These are phyloP conservation scores for Nephrotoma guestfalica DNA, from an alignment of 2,888 invertebrate species.

Conservation along the genomic window DNA sequence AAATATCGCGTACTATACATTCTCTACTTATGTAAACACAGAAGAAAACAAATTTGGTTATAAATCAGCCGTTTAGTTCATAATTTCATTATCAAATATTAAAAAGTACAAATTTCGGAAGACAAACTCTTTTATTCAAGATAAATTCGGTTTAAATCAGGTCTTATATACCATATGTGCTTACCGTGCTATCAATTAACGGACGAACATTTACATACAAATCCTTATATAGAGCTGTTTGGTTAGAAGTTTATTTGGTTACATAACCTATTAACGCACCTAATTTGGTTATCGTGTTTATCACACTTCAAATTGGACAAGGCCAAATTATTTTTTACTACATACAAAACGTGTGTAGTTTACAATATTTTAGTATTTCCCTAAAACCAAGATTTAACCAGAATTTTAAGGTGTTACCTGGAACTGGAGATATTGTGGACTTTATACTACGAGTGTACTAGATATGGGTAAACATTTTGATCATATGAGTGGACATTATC, in stretches of 20 bases:
- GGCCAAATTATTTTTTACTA: not conserved
- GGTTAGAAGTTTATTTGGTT: not conserved
- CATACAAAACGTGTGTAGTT: too few species aligned
- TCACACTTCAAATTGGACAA: not conserved
- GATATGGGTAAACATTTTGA: not conserved
- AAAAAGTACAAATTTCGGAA: not conserved
- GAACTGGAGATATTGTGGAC: not conserved
- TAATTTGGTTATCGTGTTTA: not conserved
- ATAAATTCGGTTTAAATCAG: not conserved
- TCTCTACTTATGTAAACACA: not conserved
- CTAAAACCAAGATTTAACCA: not conserved
- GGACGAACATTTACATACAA: too few species aligned
- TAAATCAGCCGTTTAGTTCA: not conserved
- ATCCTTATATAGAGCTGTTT: not conserved
- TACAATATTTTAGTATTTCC: not conserved
- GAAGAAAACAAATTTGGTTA: not conserved
- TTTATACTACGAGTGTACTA: not conserved
- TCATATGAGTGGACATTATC: not conserved
- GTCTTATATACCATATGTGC: not conserved
- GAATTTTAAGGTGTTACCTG: not conserved
- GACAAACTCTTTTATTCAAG: not conserved
- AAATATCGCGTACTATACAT: not conserved
- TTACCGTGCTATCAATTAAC: not conserved
- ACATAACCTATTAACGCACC: not conserved
- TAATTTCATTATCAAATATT: not conserved